Conservation (phyloP, 2,797 vertebrate species). For the Pangasius sanitwongsei region DNA sequence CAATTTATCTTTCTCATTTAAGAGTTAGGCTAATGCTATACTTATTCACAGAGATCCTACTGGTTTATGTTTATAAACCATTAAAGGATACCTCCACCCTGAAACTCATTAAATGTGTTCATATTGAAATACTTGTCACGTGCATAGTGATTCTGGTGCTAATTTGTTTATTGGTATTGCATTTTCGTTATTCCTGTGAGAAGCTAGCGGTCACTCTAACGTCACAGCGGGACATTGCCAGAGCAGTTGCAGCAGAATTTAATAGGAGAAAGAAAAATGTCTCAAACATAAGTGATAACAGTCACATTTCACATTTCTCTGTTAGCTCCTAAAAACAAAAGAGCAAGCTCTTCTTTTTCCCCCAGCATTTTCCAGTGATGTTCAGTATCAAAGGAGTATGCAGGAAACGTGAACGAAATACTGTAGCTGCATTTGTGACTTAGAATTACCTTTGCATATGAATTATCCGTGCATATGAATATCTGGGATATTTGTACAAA, state of each 20-base stretch:
- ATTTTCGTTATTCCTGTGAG: not conserved
- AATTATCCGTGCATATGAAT: not conserved
- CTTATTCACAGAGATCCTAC: not conserved
- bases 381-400: not conserved
- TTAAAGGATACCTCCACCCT: not conserved
- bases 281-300: not conserved
- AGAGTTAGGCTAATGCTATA: not conserved
- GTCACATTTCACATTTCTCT: not conserved
- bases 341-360: not conserved
- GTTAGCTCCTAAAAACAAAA: not conserved
- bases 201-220: not conserved
- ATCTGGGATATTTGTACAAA: not conserved
- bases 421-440: not conserved
- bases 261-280: not conserved
- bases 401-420: not conserved
- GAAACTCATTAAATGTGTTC: not conserved
- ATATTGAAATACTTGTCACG: not conserved
- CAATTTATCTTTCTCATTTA: constrained; percentile 19
- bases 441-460: not conserved
- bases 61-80: not conserved
- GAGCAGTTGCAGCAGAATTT: not conserved
- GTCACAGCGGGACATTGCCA: not conserved
- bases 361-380: not conserved
- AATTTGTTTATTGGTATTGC: not conserved
- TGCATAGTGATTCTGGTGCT: not conserved